A percentile compares a stretch with the other conserved stretches of the same genome.
These are phyloP conservation scores for Danio kyathit DNA, from an alignment of 2,797 vertebrate species.

Conservation along the genomic window DNA sequence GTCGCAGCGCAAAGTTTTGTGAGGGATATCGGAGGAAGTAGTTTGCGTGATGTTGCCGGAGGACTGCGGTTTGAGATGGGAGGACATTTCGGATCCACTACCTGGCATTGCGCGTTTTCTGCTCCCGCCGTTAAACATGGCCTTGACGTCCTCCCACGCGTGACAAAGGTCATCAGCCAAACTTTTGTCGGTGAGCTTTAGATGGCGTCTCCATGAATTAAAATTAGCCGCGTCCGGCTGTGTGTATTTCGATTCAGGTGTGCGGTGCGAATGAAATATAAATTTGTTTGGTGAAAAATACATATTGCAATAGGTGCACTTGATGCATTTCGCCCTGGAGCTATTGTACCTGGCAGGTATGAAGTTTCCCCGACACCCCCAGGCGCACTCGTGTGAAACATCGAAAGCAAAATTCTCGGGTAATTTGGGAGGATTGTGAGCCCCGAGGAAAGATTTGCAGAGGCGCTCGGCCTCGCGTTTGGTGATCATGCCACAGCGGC, in stretches of 20 bases:
- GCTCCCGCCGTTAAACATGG: slow-evolving; percentile 96
- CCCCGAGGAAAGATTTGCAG: slow-evolving; percentile 91
- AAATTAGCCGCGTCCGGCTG: slow-evolving; percentile 93
- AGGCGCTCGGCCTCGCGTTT: slow-evolving; percentile 91
- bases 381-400: slow-evolving; percentile 89
- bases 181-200: slow-evolving; percentile 87
- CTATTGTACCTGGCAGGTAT: slow-evolving; percentile 92
- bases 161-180: slow-evolving; percentile 86
- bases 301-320: slow-evolving; percentile 91
- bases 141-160: slow-evolving; percentile 98
- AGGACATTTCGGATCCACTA: slow-evolving; percentile 74
- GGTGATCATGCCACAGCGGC: slow-evolving; percentile 93
- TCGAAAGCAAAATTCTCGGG: slow-evolving; percentile 93
- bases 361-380: slow-evolving; percentile 90
- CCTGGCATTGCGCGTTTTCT: slow-evolving; percentile 92
- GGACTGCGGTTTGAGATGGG: slow-evolving; percentile 73
- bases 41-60: slow-evolving; percentile 70
- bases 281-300: slow-evolving; percentile 94
- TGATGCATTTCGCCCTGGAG: slow-evolving; percentile 92
- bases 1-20: slow-evolving; percentile 78
- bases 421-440: slow-evolving; percentile 88
- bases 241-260: slow-evolving; percentile 89
- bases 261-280: slow-evolving; percentile 92
- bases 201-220: slow-evolving; percentile 91
- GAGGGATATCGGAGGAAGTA: slow-evolving; percentile 75